Conservation (phyloP, 2,113 vertebrate genomes). For the Tringa solitaria region DNA sequence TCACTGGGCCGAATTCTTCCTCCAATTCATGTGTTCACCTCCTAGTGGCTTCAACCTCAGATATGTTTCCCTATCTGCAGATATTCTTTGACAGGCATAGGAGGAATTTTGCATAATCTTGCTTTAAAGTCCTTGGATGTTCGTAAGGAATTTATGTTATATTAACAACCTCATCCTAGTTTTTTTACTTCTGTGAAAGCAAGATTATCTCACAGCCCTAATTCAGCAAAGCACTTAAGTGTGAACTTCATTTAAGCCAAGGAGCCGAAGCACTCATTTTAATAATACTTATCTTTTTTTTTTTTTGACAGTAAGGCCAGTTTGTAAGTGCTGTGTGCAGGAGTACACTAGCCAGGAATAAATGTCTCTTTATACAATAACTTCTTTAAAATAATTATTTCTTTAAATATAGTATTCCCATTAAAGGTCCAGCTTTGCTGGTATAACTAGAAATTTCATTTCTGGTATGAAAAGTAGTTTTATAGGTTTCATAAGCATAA, state of each 20-base stretch:
- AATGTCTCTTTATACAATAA: background rate
- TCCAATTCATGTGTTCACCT: background rate
- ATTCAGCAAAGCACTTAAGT: background rate
- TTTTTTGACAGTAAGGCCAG: background rate
- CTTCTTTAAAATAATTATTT: background rate
- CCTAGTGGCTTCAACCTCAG: background rate
- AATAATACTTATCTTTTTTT: background rate
- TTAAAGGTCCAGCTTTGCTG: background rate
- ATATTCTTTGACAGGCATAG: background rate
- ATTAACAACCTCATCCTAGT: background rate
- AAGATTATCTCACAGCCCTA: background rate
- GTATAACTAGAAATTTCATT: background rate
- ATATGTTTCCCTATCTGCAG: background rate
- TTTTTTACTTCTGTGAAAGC: background rate
- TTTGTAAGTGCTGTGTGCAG: background rate
- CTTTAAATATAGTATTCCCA: background rate
- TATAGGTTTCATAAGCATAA: background rate
- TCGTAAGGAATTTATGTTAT: background rate
- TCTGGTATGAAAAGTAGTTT: background rate
- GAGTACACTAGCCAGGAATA: background rate
- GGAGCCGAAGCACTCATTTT: background rate
- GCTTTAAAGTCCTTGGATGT: background rate
- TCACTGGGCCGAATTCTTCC: background rate
- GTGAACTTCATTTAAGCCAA: background rate
- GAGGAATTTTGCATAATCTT: conserved; percentile 15